phyloP scores from a whole-genome alignment of 2,888 invertebrate genomes.

The Troides aeacus region DNA sequence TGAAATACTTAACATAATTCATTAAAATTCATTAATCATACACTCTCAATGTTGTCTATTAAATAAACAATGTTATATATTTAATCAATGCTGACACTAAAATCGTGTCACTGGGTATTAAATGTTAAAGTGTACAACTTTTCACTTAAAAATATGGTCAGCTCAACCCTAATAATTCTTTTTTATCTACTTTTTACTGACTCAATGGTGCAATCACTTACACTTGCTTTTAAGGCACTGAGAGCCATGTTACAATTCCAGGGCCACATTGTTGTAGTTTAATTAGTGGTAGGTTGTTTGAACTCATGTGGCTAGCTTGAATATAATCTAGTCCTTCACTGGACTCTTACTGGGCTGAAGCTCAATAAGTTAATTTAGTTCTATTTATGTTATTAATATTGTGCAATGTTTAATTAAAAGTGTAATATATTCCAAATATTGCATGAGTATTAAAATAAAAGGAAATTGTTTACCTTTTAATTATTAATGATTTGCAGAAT shows the following conservation, averaged over 20 bases:
- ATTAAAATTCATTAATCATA: not conserved
- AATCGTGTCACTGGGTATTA: no score
- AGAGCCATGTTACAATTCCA: no score
- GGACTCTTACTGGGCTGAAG: not conserved
- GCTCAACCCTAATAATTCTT: no score
- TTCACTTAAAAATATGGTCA: no score
- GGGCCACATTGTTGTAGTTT: no score
- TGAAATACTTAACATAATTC: no score
- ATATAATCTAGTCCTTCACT: no score
- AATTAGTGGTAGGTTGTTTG: not conserved
- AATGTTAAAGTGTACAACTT: no score
- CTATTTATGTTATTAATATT: not conserved
- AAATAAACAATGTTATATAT: not conserved
- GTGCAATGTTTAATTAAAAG: not conserved
- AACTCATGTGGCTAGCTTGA: not conserved
- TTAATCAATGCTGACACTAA: not conserved
- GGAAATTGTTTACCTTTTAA: not conserved
- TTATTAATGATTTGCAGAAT: not conserved
- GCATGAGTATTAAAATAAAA: conserved; percentile 2
- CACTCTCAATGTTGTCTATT: not conserved
- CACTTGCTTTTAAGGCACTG: no score
- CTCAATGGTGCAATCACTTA: no score
- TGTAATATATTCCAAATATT: not conserved
- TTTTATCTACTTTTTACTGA: no score
- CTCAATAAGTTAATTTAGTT: not conserved